Conservation (phyloP, 2,888 invertebrate genomes). For the Arrhopalites spinosus region DNA sequence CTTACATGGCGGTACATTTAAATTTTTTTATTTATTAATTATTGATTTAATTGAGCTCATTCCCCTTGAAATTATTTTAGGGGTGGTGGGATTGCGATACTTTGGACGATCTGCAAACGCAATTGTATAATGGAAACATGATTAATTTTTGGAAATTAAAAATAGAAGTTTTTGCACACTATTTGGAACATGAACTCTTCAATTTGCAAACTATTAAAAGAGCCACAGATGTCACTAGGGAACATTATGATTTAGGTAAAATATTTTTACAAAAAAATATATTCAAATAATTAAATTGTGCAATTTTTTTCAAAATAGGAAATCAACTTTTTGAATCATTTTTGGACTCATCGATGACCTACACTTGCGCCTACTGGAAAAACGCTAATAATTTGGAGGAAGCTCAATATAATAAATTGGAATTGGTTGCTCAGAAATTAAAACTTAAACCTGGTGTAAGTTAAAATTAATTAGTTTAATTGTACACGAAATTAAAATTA, state of each 20-base stretch:
- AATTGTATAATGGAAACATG: slow-evolving; percentile 4
- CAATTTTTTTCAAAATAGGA: slow-evolving; percentile 30
- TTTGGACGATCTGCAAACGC: slow-evolving; percentile 32
- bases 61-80: no score
- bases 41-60: no score
- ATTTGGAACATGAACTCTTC: neutral
- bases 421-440: no score
- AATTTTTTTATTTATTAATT: no score
- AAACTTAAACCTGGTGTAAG: slow-evolving; percentile 42
- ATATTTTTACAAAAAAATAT: neutral
- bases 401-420: no score
- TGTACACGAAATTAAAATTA: no score
- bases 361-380: slow-evolving; percentile 53
- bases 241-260: neutral
- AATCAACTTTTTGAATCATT: slow-evolving; percentile 49
- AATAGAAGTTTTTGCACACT: neutral
- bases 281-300: neutral
- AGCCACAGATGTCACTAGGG: neutral
- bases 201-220: neutral
- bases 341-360: slow-evolving; percentile 50
- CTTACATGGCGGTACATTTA: no score
- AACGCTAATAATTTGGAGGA: slow-evolving; percentile 16
- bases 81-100: slow-evolving; percentile 39
- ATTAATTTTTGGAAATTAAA: slow-evolving; percentile 2
- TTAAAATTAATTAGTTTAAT: no score